Percentiles rank a stretch among this genome's conserved stretches.
Evolutionary conservation across 2,113 vertebrate genomes (phyloP).

Genomic region (Hemiprocne comata): DNA sequence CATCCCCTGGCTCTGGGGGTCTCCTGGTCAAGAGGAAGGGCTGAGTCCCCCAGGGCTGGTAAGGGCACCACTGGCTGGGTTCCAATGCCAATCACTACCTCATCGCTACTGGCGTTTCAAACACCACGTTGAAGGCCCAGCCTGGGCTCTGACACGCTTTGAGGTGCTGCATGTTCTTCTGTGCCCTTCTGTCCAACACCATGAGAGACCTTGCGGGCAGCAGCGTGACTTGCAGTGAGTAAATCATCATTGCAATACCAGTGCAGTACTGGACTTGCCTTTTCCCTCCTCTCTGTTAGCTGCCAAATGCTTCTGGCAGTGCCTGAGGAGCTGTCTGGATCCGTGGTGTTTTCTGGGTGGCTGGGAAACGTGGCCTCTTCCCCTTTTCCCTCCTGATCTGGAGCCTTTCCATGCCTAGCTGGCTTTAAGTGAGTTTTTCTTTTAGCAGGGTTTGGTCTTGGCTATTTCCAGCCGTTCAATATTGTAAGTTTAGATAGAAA

Average conservation of each 20-base stretch:
- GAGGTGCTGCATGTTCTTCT: not conserved
- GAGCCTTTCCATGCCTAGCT: not conserved
- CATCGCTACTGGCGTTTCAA: fast-evolving
- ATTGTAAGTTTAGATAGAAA: not conserved
- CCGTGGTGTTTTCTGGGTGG: not conserved
- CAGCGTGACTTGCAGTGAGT: not conserved
- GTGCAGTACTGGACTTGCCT: not conserved
- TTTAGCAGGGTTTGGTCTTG: not conserved
- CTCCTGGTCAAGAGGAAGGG: too few relatives aligned
- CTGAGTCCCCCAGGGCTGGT: not conserved
- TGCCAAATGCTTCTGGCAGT: not conserved
- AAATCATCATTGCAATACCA: not conserved
- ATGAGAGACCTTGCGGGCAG: not conserved
- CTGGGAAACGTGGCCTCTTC: not conserved
- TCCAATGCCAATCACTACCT: too few relatives aligned
- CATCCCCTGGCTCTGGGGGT: fast-evolving
- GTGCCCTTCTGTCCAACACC: too few relatives aligned
- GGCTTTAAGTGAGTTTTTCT: not conserved
- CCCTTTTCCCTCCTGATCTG: not conserved
- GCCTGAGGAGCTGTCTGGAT: not conserved
- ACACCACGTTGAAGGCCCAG: fast-evolving
- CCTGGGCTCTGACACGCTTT: not conserved
- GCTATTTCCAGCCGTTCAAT: not conserved
- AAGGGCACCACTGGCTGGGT: not conserved
- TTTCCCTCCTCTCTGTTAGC: not conserved